Evolutionary conservation across 2,888 invertebrate genomes (phyloP), one percentile per base, ranked within the genome.

Genomic region (Thymelicus lineola): DNA sequence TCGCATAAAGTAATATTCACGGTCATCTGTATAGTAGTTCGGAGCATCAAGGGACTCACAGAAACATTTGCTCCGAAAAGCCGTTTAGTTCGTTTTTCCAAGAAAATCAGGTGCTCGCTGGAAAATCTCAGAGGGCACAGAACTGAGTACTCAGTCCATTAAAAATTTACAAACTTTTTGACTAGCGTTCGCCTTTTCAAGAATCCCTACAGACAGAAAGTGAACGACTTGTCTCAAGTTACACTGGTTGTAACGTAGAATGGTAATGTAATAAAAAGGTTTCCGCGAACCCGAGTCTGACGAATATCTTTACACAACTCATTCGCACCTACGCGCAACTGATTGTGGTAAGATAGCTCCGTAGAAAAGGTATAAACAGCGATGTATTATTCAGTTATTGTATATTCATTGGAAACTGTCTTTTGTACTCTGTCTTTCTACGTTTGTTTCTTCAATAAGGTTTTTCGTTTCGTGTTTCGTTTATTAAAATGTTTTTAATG

Each of bases 241-340:
- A 57, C 14, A 35, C 46, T 61, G 61, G 68, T 61, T 77, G 35
- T 71, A 78, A 80, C 77, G 78, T 76, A 82, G 79, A 74, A 79
- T 76, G 75, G 84, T 85, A 84, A 82, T 83, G 80, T 84, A 86
- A 86, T 78, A 82, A 86, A 72, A 87, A 86, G 82, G 84, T 79
- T 90, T 88, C 87, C 74, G 76, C 74, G 88, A 89, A 88, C 71
- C 70, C 72, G 38, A 74, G 72, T 75, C 82, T 79, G 83, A 82
- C 77, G 76, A 80, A 80, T 80, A 74, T 82, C 81, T 90, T 91
- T 88, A 80, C 86, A 80, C 80, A 87, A 86, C 75, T 84, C 82
- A 86, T 90, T 89, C 80, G 80, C 84, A 82, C 79, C 80, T 73
- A 20, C 53, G 53, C 20, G 53, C 5, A 42, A 57, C 48, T 38